Evolutionary conservation across 2,797 vertebrate genomes (phyloP), one percentile per base, ranked within the genome.

Genomic region (Bovichtus variegatus): DNA sequence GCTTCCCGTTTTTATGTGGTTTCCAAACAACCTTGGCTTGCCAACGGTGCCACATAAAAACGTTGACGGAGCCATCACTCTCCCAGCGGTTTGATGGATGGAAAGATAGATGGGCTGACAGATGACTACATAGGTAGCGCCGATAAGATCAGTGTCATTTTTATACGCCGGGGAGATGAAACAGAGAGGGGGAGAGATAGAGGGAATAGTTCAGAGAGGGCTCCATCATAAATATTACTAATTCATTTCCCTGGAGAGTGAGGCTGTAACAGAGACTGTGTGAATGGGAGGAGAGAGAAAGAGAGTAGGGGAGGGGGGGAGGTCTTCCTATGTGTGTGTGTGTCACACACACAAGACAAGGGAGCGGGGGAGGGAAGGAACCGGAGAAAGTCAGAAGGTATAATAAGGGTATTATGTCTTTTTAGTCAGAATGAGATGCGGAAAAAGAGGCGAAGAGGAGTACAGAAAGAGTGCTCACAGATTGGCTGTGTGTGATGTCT

Each of bases 141-240:
- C 61, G 88, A 92, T 93, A 93, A 87, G 86, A 95, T 94, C 93
- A 91, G 89, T 91, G 92, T 94, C 90, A 92, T 91, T 93, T 54
- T 92, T 92, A 90, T 92, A 87, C 81, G 60, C 83, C 25, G 6
- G 85, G 65, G 86, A 93, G 87, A 93, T 90, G 91, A 94, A 87
- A 92, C 80, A 81, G 77, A 85, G 77, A 61, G 80, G 73, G 80
- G 71, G 58, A 59, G 68, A 23, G 57, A 81, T 25, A 54, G 80
- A 74, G 70, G 76, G 74, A 83, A 85, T 34, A 76, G 76, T 71
- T 73, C 23, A 3, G 25, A 72, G 67, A 83, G 53, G 68, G 67
- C 84, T 88, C 85, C 86, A 85, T 93, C 91, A 90, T 95, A 94
- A 94, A 95, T 95, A 93, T 94, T 88, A 92, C 88, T 93, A 89